Evolutionary conservation across 2,797 vertebrate species (phyloP).

Genomic region (Sebastes kiyomatsui): DNA sequence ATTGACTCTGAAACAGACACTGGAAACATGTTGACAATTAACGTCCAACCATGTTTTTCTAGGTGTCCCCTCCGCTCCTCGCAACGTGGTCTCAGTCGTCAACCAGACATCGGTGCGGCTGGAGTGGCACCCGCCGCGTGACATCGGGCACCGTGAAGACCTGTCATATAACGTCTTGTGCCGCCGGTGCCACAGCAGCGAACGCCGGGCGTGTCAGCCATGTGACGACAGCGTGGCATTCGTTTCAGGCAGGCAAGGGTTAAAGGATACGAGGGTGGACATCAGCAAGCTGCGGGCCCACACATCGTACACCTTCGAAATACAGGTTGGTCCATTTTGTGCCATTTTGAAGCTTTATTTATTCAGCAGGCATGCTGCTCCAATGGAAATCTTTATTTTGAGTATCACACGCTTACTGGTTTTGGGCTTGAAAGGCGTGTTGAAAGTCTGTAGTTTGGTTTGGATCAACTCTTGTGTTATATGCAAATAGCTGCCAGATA

Average conservation of each 20-base stretch:
- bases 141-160: constrained; percentile 89
- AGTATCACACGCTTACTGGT: neutral
- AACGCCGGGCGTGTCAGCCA: constrained; percentile 88
- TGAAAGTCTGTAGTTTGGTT: neutral
- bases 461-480: neutral
- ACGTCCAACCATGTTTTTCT: neutral
- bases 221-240: constrained; percentile 93
- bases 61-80: constrained; percentile 93
- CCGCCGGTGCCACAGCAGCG: constrained; percentile 87
- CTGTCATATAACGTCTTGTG: constrained; percentile 92
- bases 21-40: neutral
- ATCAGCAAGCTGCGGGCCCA: constrained; percentile 94
- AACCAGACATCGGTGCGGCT: constrained; percentile 93
- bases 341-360: neutral
- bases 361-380: neutral
- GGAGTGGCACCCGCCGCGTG: constrained; percentile 92
- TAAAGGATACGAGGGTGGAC: constrained; percentile 87
- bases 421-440: neutral
- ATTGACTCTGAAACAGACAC: neutral
- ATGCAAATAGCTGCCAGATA: constrained; percentile 34
- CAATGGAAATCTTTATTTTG: neutral
- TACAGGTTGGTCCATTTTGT: constrained; percentile 62
- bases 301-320: constrained; percentile 91
- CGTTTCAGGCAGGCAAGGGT: constrained; percentile 85
- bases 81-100: constrained; percentile 93